Evolutionary conservation across 1,140 invertebrate species (phyloP), one percentile per base, ranked within the genome.

Genomic region (Oppia nitens): DNA sequence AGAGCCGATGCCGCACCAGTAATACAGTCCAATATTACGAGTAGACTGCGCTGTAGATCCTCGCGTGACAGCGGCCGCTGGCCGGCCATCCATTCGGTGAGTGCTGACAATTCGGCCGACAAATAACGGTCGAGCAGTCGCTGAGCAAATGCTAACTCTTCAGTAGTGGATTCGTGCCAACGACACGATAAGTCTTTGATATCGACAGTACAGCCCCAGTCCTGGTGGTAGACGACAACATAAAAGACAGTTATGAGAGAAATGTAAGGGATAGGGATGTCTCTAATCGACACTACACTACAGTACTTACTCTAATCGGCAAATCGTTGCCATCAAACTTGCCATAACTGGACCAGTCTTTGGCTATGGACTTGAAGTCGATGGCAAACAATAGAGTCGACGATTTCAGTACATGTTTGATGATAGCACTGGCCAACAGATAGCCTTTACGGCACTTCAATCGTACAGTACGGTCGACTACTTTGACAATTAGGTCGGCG

Each of bases 161-260:
- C 77, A 23, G 77, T 69, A 23, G 72, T 76, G 0, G 89, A 87
- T 20, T 81, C 70, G 67, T 87, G 84, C 85, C 85, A 93, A 47
- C 82, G 72, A 1, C 89, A 73, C 6, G 80, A 74, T 12, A 85
- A 69, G 2, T 80, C 74, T 26, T 82, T 71, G 3, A 84, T 66
- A 64, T 84, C 71, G 12, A 79, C 77, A 0, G 80, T 72, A 59
- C 78, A 75, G 0, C 85, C 89, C 91, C 90, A 95, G 61, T 90
- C 32, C 32, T 40, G 17, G 17, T 17, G 17, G 17, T 40, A 40
- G 17, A 9, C n/a, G n/a, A 17, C 17, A 40, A 40, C 6, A 81
- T 81, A 81, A 64, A 1, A 63, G 61, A 53, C 49, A 17, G 9
- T 59, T 50, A 25, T 21, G 6, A 60, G n/a, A n/a, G 12, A 9